Evolutionary conservation across 2,113 vertebrate species (phyloP).

Genomic region (Pelobates fuscus): DNA sequence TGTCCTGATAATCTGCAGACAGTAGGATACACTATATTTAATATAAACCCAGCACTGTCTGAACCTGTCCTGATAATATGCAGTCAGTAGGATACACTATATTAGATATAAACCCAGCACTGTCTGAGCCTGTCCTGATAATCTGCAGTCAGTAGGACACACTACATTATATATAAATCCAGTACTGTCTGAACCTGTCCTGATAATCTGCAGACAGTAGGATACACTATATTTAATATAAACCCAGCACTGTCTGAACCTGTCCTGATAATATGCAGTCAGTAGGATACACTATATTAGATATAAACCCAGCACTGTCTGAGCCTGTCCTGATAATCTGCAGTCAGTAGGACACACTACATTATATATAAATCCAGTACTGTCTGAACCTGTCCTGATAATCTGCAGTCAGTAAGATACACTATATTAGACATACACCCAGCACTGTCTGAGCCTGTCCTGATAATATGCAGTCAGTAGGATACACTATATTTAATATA

Average conservation of each 20-base stretch:
- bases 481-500: no score
- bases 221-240: no score
- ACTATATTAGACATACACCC: no score
- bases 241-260: neutral
- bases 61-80: neutral
- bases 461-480: neutral
- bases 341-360: neutral
- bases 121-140: neutral
- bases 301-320: no score
- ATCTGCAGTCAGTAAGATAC: neutral
- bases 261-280: slow-evolving; percentile 2
- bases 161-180: no score
- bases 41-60: no score
- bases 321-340: slow-evolving; percentile 2
- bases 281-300: neutral
- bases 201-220: neutral
- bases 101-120: no score
- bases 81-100: neutral
- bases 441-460: slow-evolving; percentile 5
- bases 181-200: slow-evolving; percentile 4
- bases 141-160: neutral
- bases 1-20: neutral
- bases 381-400: slow-evolving; percentile 8
- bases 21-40: neutral
- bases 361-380: no score